phyloP scores from a whole-genome alignment of 1,140 invertebrate species.

The Bombus superbus region DNA sequence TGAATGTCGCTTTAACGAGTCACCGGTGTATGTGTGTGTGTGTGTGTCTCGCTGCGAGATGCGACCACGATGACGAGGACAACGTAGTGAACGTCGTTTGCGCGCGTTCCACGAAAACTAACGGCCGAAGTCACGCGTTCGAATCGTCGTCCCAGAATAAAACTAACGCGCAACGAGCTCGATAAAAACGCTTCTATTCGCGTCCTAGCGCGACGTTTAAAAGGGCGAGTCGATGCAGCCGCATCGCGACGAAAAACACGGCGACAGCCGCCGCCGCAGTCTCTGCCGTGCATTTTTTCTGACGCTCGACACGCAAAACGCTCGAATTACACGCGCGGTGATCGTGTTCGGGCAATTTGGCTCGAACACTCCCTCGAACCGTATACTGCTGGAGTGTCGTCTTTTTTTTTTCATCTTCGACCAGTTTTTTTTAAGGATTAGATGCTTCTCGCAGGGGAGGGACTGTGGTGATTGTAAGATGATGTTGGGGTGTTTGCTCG shows the following conservation, averaged over 20 bases:
- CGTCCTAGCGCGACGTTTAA: not conserved
- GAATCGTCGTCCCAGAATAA: conserved; percentile 19
- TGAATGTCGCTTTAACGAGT: conserved; percentile 31
- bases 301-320: not conserved
- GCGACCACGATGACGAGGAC: not conserved
- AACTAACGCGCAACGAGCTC: not conserved
- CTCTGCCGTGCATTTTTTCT: not conserved
- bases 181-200: conserved; percentile 24
- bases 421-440: not conserved
- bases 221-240: too few relatives aligned
- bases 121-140: not conserved
- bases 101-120: not conserved
- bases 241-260: conserved; percentile 8
- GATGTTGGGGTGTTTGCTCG: not conserved
- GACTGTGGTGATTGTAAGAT: not conserved
- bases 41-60: not conserved
- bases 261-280: not conserved
- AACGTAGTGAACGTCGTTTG: not conserved
- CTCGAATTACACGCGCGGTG: conserved; percentile 13
- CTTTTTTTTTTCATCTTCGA: not conserved
- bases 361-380: too few relatives aligned
- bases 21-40: not conserved
- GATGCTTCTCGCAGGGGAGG: not conserved
- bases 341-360: conserved; percentile 20
- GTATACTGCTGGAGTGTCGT: not conserved